A percentile compares a stretch with the other conserved stretches of the same genome.
Conservation (phyloP, 2,888 invertebrate genomes). For the Onthophagus sagittarius region DNA sequence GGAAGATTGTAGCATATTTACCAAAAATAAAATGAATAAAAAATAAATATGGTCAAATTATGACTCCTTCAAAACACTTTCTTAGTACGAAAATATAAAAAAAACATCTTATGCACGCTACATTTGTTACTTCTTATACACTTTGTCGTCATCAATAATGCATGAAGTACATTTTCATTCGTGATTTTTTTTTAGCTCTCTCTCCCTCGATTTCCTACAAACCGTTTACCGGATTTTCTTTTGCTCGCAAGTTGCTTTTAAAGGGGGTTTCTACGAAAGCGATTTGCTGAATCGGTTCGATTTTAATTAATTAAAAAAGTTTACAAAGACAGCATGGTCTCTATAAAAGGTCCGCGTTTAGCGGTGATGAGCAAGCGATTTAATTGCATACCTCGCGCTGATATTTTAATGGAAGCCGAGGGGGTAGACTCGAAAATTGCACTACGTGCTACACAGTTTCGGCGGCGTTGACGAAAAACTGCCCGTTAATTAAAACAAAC, state of each 20-base stretch:
- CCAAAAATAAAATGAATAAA: no score
- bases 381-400: background rate
- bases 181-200: background rate
- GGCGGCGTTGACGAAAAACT: background rate
- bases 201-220: background rate
- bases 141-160: background rate
- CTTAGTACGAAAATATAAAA: background rate
- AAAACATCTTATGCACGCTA: constrained; percentile 2
- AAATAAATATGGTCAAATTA: no score
- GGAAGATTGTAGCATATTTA: no score
- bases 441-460: background rate
- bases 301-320: background rate
- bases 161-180: background rate
- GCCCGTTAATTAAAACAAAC: background rate
- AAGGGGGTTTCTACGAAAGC: background rate
- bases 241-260: background rate
- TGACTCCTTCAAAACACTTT: no score
- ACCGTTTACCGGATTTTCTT: background rate
- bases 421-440: background rate
- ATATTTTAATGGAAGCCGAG: background rate
- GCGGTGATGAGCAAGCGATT: background rate
- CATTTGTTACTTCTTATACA: constrained; percentile 10
- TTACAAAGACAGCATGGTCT: background rate
- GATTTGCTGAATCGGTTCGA: background rate
- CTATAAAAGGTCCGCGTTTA: background rate